These are phyloP conservation scores for Cyanoliseus patagonus DNA, from an alignment of 2,113 vertebrate genomes.

Conservation along the genomic window DNA sequence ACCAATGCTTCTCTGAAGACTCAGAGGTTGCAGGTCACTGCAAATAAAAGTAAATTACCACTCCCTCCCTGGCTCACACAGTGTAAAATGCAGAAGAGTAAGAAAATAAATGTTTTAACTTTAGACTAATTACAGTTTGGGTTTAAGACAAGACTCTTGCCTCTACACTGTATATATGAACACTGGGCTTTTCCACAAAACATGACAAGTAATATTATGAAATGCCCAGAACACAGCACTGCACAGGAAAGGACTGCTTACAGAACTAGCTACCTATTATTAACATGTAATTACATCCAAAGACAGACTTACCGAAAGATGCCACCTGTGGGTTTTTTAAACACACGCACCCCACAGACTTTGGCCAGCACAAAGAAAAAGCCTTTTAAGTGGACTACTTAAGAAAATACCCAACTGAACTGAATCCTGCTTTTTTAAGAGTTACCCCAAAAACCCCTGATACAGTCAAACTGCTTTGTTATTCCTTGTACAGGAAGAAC, in stretches of 20 bases:
- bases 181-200: background rate
- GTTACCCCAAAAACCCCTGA: background rate
- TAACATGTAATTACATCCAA: background rate
- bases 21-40: background rate
- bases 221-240: background rate
- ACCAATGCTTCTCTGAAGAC: background rate
- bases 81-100: background rate
- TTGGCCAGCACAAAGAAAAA: background rate
- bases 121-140: background rate
- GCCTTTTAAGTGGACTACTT: background rate
- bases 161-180: background rate
- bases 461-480: background rate
- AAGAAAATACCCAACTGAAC: background rate
- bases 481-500: background rate
- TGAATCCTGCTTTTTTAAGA: background rate
- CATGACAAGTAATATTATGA: background rate
- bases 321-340: rapidly evolving
- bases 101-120: background rate
- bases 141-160: background rate
- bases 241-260: background rate
- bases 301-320: background rate
- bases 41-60: background rate
- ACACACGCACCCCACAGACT: background rate
- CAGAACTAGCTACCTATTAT: background rate
- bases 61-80: rapidly evolving